Conservation (phyloP, 2,888 invertebrate genomes). For the Orgyia antiqua region DNA sequence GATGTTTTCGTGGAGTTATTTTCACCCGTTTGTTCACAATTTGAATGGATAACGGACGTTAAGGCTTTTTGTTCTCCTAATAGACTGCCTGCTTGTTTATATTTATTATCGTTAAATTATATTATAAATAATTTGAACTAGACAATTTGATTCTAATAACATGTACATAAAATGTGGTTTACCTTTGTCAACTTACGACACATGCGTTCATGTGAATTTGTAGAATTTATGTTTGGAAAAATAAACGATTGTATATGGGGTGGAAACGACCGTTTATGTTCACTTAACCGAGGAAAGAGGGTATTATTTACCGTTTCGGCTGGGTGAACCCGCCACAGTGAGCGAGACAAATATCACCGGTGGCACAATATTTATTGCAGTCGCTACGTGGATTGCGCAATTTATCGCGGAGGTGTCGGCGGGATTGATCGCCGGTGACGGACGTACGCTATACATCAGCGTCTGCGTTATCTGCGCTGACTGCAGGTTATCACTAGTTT, state of each 20-base stretch:
- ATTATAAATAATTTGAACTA: too few relatives aligned
- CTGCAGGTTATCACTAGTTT: conserved; percentile 60
- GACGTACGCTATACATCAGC: conserved; percentile 69
- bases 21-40: conserved; percentile 59
- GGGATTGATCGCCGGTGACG: conserved; percentile 71
- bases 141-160: too few relatives aligned
- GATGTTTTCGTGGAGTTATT: conserved; percentile 58
- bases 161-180: conserved; percentile 27
- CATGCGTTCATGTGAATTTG: conserved; percentile 63
- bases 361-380: conserved; percentile 74
- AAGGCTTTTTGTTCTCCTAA: conserved; percentile 27
- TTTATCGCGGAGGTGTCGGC: conserved; percentile 75
- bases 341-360: conserved; percentile 74
- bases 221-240: conserved; percentile 75
- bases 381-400: conserved; percentile 74
- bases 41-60: conserved; percentile 40
- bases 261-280: conserved; percentile 78
- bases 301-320: conserved; percentile 78
- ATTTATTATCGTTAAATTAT: too few relatives aligned
- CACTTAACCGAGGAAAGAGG: conserved; percentile 78
- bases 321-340: conserved; percentile 74
- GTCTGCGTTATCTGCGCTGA: conserved; percentile 72
- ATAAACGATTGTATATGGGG: conserved; percentile 77
- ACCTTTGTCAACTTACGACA: conserved; percentile 42
- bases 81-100: too few relatives aligned